Conservation (phyloP, 2,113 vertebrate genomes). For the Elaphurus davidianus region DNA sequence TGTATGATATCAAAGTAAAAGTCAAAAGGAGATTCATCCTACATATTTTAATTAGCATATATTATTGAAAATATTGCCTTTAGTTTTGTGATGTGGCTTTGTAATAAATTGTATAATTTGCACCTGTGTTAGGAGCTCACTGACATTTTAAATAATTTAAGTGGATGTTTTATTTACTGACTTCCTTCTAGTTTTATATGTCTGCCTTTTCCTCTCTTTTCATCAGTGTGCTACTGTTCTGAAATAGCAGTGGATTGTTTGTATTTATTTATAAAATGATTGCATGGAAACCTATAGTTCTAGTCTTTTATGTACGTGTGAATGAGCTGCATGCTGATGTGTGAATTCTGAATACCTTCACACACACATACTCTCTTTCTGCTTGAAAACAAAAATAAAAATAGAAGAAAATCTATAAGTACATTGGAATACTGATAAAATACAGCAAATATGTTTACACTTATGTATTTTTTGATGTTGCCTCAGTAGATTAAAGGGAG, state of each 20-base stretch:
- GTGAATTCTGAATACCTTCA: conserved; percentile 33
- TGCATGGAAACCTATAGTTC: conserved; percentile 74
- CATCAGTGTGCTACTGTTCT: not conserved
- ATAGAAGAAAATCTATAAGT: not conserved
- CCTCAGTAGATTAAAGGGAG: not conserved
- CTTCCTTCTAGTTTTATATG: conserved; percentile 26
- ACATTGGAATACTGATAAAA: not conserved
- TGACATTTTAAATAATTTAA: conserved; percentile 21
- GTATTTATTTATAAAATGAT: conserved; percentile 17
- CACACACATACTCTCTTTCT: not conserved
- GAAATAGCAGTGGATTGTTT: not conserved
- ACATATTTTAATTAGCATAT: not conserved
- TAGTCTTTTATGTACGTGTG: conserved; percentile 49
- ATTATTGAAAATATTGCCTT: not conserved
- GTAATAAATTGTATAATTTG: not conserved
- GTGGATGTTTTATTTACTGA: not conserved
- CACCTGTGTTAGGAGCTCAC: not conserved
- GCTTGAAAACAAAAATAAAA: not conserved
- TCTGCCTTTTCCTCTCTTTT: not conserved
- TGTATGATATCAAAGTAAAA: not conserved
- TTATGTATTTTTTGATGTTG: not conserved
- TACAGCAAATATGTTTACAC: not conserved
- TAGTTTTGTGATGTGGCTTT: conserved; percentile 4
- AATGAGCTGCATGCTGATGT: conserved; percentile 70
- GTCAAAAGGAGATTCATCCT: not conserved